phyloP scores from a whole-genome alignment of 2,797 vertebrate species.

The Lates japonicus region DNA sequence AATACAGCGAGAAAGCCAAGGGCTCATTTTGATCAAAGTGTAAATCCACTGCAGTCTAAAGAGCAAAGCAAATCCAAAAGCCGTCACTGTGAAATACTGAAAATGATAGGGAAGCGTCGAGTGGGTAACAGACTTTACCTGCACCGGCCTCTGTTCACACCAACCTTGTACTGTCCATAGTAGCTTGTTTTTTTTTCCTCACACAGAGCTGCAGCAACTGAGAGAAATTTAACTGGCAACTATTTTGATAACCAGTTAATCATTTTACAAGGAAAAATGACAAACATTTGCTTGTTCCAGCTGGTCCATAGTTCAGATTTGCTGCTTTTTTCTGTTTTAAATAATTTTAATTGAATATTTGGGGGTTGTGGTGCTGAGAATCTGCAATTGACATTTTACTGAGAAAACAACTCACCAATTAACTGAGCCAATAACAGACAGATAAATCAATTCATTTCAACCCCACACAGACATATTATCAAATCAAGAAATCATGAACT shows the following conservation, averaged over 20 bases:
- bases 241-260: too few species aligned
- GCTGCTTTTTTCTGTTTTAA: not conserved
- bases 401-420: not conserved
- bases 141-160: not conserved
- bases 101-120: slow-evolving; percentile 2
- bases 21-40: slow-evolving; percentile 33
- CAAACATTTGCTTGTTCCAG: not conserved
- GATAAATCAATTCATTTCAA: not conserved
- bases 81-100: slow-evolving; percentile 26
- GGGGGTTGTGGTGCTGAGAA: not conserved
- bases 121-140: not conserved
- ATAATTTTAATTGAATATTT: not conserved
- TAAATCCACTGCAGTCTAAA: slow-evolving; percentile 44
- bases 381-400: too few species aligned
- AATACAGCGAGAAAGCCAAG: slow-evolving; percentile 16
- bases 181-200: not conserved
- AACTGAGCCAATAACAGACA: not conserved
- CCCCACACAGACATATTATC: not conserved
- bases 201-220: not conserved
- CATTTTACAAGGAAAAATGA: not conserved
- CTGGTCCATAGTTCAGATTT: not conserved
- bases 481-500: not conserved
- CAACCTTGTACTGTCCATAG: not conserved
- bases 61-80: slow-evolving; percentile 41
- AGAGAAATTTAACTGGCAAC: too few species aligned